Percentiles rank a stretch among this genome's conserved stretches.
phyloP scores from a whole-genome alignment of 2,113 vertebrate species.

The Phalacrocorax brasilianus region DNA sequence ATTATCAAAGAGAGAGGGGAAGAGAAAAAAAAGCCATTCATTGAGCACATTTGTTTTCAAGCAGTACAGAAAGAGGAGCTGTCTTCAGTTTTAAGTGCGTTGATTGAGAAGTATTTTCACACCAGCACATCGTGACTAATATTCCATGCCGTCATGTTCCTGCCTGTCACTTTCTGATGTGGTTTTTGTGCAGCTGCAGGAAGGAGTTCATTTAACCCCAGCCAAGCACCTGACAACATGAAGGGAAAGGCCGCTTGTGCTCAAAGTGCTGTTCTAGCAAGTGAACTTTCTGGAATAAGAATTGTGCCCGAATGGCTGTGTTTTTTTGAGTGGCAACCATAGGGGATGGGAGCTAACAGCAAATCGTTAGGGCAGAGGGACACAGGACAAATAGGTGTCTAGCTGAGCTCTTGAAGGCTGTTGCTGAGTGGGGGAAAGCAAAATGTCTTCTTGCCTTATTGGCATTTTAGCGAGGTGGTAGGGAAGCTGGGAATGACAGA shows the following conservation, averaged over 20 bases:
- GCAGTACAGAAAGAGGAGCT: conserved; percentile 17
- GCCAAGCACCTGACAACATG: not conserved
- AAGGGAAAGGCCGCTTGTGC: not conserved
- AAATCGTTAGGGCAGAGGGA: not conserved
- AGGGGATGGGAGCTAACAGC: not conserved
- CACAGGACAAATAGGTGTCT: not conserved
- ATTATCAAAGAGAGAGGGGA: not conserved
- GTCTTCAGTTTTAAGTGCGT: not conserved
- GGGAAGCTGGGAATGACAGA: not conserved
- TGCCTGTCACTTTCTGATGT: not conserved
- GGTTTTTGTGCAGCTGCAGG: conserved; percentile 29
- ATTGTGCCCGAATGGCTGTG: not conserved
- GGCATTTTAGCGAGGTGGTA: not conserved
- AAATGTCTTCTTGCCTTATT: not conserved
- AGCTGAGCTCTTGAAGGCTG: not conserved
- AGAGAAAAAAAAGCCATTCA: not conserved
- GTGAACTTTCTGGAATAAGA: not conserved
- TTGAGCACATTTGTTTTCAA: conserved; percentile 31
- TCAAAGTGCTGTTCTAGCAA: not conserved
- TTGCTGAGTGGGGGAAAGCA: not conserved
- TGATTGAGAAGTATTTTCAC: conserved; percentile 46
- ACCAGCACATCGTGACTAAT: conserved; percentile 13
- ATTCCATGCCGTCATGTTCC: not conserved
- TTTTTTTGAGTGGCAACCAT: not conserved
- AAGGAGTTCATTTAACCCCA: not conserved